Evolutionary conservation across 1,140 invertebrate genomes (phyloP), one percentile per base, ranked within the genome.

Genomic region (Drosophila kurseongensis): DNA sequence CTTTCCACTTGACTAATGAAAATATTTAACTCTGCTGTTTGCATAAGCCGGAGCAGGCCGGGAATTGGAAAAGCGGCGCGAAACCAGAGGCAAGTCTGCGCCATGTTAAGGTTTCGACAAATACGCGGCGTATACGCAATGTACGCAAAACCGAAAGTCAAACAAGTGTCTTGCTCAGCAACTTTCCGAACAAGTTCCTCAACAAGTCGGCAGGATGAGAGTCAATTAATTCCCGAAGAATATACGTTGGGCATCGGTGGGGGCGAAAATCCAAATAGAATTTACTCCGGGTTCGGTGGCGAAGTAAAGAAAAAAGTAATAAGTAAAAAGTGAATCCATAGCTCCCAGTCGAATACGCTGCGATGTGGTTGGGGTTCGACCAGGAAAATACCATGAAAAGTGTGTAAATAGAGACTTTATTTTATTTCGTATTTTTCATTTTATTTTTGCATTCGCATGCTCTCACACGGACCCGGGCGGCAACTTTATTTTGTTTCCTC

Each of bases 361-460:
- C 3, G 23, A 23, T 2, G 23, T 23, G 23, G 23, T 0, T 9
- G 40, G 29, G 10, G 13, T 12, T 35, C 48, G 48, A 51, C 48
- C 48, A 51, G 38, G 38, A 12, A 66, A 47, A 60, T 52, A 44
- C 66, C 75, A 79, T 79, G 75, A 84, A 76, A 86, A 80, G 83
- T 88, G 83, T 88, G 83, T 88, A 88, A 88, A 88, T 88, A 88
- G 84, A 88, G 83, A 74, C 75, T 80, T 88, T 89, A 84, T 89
- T 88, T 88, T 86, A 81, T 82, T 82, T 83, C 59, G 82, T 58
- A 44, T 69, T 75, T 75, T 82, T 68, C 58, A 40, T 74, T 61
- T 78, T 45, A 42, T 58, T 54, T 58, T 59, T 59, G 40, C 47
- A 58, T 60, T 62, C 27, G 47, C 63, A 50, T 67, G 40, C 60